These are phyloP conservation scores for Ptychadena robeensis DNA, from an alignment of 2,797 vertebrate genomes.

Conservation along the genomic window DNA sequence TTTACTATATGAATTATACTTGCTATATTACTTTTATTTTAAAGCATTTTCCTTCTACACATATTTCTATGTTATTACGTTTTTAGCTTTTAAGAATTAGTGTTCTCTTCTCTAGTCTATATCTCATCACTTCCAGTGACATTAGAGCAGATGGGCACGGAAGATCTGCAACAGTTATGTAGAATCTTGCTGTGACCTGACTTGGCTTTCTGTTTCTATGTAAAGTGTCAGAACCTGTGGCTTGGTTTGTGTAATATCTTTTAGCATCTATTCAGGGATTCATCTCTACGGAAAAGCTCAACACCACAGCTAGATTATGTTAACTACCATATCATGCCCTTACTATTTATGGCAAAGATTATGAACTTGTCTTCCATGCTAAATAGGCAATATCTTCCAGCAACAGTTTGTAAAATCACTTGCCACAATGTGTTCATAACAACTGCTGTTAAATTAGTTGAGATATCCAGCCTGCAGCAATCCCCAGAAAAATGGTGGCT, in stretches of 20 bases:
- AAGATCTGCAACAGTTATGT: background rate
- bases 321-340: conserved; percentile 34
- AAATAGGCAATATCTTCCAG: conserved; percentile 38
- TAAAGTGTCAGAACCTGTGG: background rate
- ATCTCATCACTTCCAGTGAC: conserved; percentile 10
- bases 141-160: conserved; percentile 37
- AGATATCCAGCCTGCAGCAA: conserved; percentile 34
- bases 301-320: conserved; percentile 35
- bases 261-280: conserved; percentile 8
- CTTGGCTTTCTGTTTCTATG: background rate
- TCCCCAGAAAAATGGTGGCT: conserved; percentile 1
- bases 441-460: conserved; percentile 51
- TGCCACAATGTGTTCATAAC: conserved; percentile 50
- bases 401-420: conserved; percentile 40
- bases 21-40: too few species aligned
- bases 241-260: conserved; percentile 6
- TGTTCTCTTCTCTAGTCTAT: background rate
- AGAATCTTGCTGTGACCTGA: conserved; percentile 30
- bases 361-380: conserved; percentile 27
- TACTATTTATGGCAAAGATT: conserved; percentile 29
- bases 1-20: too few species aligned
- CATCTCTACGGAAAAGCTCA: conserved; percentile 5
- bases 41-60: too few species aligned
- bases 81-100: too few species aligned
- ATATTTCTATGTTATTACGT: too few species aligned